Evolutionary conservation across 1,140 invertebrate genomes (phyloP).

Genomic region (Elysia chlorotica): DNA sequence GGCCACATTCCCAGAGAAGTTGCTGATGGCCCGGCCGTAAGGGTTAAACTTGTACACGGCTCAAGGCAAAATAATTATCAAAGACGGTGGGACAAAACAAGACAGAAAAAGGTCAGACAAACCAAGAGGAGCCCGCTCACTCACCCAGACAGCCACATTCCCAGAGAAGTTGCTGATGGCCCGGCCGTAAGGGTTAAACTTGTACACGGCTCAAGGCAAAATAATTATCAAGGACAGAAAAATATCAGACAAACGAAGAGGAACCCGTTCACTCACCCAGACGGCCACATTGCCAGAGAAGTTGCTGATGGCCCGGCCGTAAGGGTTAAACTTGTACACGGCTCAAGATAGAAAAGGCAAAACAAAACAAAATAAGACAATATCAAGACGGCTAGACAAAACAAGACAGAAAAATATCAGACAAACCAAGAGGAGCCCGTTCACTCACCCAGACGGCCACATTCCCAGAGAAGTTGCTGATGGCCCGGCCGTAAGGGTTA

Average conservation of each 20-base stretch:
- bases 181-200: slow-evolving; percentile 65
- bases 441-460: slow-evolving; percentile 72
- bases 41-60: slow-evolving; percentile 60
- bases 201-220: too few species aligned
- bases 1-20: slow-evolving; percentile 71
- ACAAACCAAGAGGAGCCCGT: too few species aligned
- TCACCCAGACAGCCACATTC: slow-evolving; percentile 73
- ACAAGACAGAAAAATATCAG: too few species aligned
- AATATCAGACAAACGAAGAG: slow-evolving; percentile 66
- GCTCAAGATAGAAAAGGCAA: too few species aligned
- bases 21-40: slow-evolving; percentile 69
- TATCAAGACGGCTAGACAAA: too few species aligned
- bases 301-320: slow-evolving; percentile 70
- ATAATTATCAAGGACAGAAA: too few species aligned
- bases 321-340: slow-evolving; percentile 60
- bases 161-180: slow-evolving; percentile 72
- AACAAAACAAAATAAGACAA: too few species aligned
- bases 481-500: slow-evolving; percentile 66
- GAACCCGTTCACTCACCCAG: slow-evolving; percentile 72
- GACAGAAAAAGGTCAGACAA: slow-evolving; percentile 46
- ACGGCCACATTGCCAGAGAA: slow-evolving; percentile 72
- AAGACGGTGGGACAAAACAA: slow-evolving; percentile 33
- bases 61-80: too few species aligned
- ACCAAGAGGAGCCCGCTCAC: slow-evolving; percentile 73
- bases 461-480: slow-evolving; percentile 72